Percentiles rank a stretch among this genome's conserved stretches.
Evolutionary conservation across 2,113 vertebrate species (phyloP).

Genomic region (Siphamia tubifer): DNA sequence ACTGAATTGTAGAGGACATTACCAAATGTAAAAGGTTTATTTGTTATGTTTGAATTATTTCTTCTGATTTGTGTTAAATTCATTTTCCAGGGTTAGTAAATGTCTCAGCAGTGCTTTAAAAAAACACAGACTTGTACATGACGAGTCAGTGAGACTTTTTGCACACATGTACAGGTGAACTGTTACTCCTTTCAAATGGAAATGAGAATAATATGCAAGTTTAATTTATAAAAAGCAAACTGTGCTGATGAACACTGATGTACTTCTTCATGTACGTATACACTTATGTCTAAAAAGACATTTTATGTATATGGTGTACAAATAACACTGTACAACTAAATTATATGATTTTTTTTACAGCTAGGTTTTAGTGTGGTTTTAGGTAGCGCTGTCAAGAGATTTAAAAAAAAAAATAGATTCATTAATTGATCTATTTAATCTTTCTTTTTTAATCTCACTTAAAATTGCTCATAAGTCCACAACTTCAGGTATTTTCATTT

Average conservation of each 20-base stretch:
- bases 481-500: too few relatives aligned
- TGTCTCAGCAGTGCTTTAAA: neutral
- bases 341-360: too few relatives aligned
- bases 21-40: neutral
- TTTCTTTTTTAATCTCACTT: too few relatives aligned
- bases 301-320: too few relatives aligned
- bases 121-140: neutral
- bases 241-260: neutral
- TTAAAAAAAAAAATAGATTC: too few relatives aligned
- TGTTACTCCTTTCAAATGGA: slow-evolving; percentile 18
- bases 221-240: slow-evolving; percentile 67
- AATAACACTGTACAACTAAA: too few relatives aligned
- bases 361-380: too few relatives aligned
- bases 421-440: too few relatives aligned
- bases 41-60: neutral
- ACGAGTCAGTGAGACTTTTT: slow-evolving; percentile 29
- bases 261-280: too few relatives aligned
- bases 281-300: too few relatives aligned
- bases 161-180: slow-evolving; percentile 68
- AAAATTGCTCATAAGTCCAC: too few relatives aligned
- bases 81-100: neutral
- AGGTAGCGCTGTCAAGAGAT: too few relatives aligned
- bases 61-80: neutral
- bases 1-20: neutral
- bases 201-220: slow-evolving; percentile 45